Evolutionary conservation across 2,797 vertebrate species (phyloP).

Genomic region (Phrynocephalus guinanensis): DNA sequence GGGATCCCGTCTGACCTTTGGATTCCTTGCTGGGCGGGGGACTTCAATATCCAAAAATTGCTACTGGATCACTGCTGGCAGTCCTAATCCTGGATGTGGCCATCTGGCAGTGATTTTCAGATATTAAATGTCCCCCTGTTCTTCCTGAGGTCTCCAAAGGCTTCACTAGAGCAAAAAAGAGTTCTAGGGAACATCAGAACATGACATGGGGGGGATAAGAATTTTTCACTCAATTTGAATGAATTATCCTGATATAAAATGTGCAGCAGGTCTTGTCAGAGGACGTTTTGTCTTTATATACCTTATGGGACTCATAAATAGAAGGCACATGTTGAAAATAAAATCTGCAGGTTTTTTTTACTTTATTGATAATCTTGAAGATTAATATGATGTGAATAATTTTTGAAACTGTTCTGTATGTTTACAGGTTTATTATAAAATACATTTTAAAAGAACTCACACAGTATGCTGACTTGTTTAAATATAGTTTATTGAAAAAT

Average conservation of each 20-base stretch:
- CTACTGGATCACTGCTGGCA: too few relatives aligned
- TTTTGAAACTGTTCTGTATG: background rate
- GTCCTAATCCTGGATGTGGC: too few relatives aligned
- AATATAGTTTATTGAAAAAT: conserved; percentile 83
- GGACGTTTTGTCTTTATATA: background rate
- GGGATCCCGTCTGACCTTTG: too few relatives aligned
- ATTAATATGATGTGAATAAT: background rate
- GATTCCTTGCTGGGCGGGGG: too few relatives aligned
- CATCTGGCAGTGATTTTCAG: too few relatives aligned
- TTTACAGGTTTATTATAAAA: background rate
- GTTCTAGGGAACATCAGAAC: too few relatives aligned
- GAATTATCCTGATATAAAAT: background rate
- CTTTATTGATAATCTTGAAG: background rate
- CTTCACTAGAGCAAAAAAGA: too few relatives aligned
- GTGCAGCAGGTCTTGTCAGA: background rate
- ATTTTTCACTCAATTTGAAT: too few relatives aligned
- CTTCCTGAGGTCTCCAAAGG: too few relatives aligned
- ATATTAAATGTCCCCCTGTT: too few relatives aligned
- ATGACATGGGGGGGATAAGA: too few relatives aligned
- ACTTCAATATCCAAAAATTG: too few relatives aligned
- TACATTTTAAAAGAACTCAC: conserved; percentile 44
- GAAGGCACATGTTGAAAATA: background rate
- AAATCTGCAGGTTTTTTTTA: background rate
- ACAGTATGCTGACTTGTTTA: conserved; percentile 56
- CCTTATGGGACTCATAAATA: background rate